Conservation (phyloP, 2,888 invertebrate genomes). For the Cheilosia impressa region DNA sequence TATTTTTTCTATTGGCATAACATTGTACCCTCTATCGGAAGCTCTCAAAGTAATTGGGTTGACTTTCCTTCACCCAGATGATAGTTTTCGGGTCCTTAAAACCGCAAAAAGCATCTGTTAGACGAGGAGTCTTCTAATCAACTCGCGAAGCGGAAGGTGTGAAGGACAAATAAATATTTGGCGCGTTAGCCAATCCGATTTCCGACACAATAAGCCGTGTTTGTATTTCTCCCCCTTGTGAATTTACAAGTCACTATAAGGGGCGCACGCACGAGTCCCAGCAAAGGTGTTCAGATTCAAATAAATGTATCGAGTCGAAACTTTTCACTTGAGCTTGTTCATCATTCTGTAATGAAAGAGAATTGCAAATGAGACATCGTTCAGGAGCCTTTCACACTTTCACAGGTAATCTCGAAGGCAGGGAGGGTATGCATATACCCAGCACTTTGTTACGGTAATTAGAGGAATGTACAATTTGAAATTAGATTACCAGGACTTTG, state of each 20-base stretch:
- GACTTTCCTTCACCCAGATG: constrained; percentile 34
- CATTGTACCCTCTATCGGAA: constrained; percentile 9
- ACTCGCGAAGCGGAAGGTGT: background rate
- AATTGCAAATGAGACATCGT: constrained; percentile 51
- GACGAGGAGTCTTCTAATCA: constrained; percentile 3
- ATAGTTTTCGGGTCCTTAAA: constrained; percentile 8
- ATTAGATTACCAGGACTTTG: too few species aligned
- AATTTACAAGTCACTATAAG: too few species aligned
- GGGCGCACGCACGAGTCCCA: too few species aligned
- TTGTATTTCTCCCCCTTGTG: too few species aligned
- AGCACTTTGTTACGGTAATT: too few species aligned
- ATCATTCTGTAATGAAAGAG: constrained; percentile 31
- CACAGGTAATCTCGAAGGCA: too few species aligned
- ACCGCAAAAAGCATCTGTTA: constrained; percentile 41
- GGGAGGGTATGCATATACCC: too few species aligned
- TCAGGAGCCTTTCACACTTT: background rate
- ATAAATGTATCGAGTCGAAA: too few species aligned
- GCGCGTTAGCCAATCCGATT: too few species aligned
- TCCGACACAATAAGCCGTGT: too few species aligned
- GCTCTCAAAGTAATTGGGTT: constrained; percentile 65
- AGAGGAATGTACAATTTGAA: too few species aligned
- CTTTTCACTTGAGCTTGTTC: constrained; percentile 20
- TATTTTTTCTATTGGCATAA: background rate
- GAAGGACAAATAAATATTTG: constrained; percentile 8
- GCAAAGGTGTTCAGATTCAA: too few species aligned